These are phyloP conservation scores for Zingel zingel DNA, from an alignment of 2,113 vertebrate genomes.

Conservation along the genomic window DNA sequence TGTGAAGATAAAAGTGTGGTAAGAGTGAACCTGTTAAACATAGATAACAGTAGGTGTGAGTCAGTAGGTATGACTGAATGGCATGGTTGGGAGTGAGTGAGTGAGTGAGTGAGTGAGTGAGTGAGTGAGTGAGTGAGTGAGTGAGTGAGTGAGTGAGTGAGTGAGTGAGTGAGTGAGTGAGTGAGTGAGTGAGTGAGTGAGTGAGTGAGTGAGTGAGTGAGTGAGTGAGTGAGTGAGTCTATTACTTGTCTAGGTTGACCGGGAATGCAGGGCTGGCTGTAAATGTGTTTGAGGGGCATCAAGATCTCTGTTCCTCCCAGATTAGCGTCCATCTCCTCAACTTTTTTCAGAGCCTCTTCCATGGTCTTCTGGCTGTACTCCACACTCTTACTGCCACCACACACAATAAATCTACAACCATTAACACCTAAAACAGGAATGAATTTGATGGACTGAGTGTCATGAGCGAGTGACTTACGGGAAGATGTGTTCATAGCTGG, in stretches of 20 bases:
- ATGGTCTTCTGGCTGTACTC: slow-evolving; percentile 86
- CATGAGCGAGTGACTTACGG: slow-evolving; percentile 67
- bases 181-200: no score
- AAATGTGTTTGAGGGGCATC: slow-evolving; percentile 82
- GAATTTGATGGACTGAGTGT: background rate
- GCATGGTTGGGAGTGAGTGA: no score
- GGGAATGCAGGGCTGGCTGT: slow-evolving; percentile 73
- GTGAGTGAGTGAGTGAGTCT: no score
- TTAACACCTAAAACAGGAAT: background rate
- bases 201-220: no score
- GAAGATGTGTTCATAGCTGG: slow-evolving; percentile 80
- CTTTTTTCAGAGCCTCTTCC: slow-evolving; percentile 80
- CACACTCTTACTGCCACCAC: slow-evolving; percentile 83
- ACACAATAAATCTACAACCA: background rate
- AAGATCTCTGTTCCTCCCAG: slow-evolving; percentile 89
- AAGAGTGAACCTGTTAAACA: background rate
- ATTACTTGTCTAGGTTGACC: slow-evolving; percentile 86
- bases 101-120: no score
- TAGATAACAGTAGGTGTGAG: background rate
- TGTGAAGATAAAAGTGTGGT: background rate
- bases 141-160: no score
- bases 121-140: no score
- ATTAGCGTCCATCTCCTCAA: slow-evolving; percentile 78
- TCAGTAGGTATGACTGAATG: no score
- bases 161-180: no score